Base-by-base conservation (phyloP, 2,797 vertebrate genomes). In the Cyprinella venusta region DNA sequence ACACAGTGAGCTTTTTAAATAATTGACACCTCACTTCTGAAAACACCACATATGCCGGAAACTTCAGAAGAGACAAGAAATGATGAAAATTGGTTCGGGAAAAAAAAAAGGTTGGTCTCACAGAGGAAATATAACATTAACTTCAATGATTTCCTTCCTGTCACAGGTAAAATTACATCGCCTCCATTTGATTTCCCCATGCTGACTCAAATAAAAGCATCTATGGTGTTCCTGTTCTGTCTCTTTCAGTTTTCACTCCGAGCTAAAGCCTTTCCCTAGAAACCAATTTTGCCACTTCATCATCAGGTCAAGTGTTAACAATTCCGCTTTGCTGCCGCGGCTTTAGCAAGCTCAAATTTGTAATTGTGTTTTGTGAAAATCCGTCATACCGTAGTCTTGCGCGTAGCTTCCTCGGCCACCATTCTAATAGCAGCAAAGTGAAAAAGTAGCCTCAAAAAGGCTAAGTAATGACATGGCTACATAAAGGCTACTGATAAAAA, bases 291-390 rank as follows among this genome's bases (percentile, higher is more conserved):
- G 85, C 89, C 87, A 86, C 92, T 91, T 88, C 90, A 92, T 89
- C 88, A 88, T 86, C 87, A 90, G 93, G 94, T 93, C 93, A 93
- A 90, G 89, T 93, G 93, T 93, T 94, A 93, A 94, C 92, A 92
- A 90, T 92, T 91, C 88, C 78, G 81, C 90, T 86, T 90, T 88
- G 88, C 88, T 87, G 89, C 86, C 87, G 84, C 81, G 86, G 91
- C 91, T 93, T 82, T 91, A 93, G 88, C 88, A 83, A 89, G 87
- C 88, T 91, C 88, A 92, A 94, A 92, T 92, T 89, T 87, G 91
- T 90, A 91, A 93, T 93, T 91, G 90, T 90, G 89, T 92, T 92
- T 92, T 88, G 76, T 86, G 72, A 91, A 89, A 92, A 71, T 80
- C 86, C 78, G 15, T 52, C 30, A 71, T 61, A 56, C 79, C 87